Base-by-base conservation (phyloP, 2,888 invertebrate genomes). In the Euzetes globulus region DNA sequence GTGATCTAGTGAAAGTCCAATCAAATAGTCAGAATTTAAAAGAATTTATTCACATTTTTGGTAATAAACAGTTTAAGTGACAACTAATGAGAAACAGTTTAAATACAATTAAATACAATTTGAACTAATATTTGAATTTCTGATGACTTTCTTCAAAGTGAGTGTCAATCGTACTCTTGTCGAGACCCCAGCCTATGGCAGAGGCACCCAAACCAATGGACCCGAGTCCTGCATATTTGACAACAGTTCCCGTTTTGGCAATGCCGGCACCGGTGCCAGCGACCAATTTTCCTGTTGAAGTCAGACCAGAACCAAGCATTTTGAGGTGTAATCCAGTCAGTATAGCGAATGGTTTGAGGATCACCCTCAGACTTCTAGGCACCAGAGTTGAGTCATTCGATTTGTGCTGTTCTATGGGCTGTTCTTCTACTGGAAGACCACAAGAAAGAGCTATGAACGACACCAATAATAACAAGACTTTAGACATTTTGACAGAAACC, bases 151-250 rank as follows among this genome's bases (percentile, higher is more conserved):
- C 60, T 4, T 60, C 27, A 17, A 60, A 60, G 17, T 60, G 60
- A 7, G 17, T 60, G 27, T 60, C 60, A 15, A 60, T 60, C 11
- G 60, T 60, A 27, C 19, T 63, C 63, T 63, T 63, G 63, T 63
- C 63, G 17, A 63, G 37, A 37, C 63, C 63, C 63, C 63, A 63
- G 9, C 33, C 63, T 3, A 63, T 37, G 37, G 63, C 29, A 33
- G 33, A 33, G n/a, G 63, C 63, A 6, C 63, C 63, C 19, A 33
- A n/a, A 63, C 63, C 63, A 11, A 63, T 63, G 2, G 63, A 29
- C 3, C 63, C 63, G 29, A 63, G 33, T 25, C 63, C 63, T 4
- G 37, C 33, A 17, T n/a, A 37, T 63, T 63, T 63, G 33, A 63
- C 25, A 5, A 19, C 63, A 33, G 63, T 33, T 29, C 63, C 63